phyloP scores from a whole-genome alignment of 2,888 invertebrate genomes.

The Petrolisthes cinctipes region DNA sequence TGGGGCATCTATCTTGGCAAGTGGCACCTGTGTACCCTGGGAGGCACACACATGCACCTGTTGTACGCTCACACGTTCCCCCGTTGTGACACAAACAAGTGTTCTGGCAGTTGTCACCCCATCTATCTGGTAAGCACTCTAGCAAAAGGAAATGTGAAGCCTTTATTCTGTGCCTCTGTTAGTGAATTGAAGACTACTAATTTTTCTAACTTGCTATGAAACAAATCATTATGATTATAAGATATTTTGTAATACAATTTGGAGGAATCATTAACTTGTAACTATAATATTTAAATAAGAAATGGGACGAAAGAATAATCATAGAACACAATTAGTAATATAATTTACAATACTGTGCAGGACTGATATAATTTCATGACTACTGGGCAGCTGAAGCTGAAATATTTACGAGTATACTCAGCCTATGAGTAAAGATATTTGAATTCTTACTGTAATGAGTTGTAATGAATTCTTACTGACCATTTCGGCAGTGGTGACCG shows the following conservation, averaged over 20 bases:
- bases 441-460: too few relatives aligned
- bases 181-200: constrained; percentile 8
- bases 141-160: neutral
- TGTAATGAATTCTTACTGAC: constrained; percentile 5
- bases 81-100: constrained; percentile 67
- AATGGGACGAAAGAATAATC: too few relatives aligned
- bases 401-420: too few relatives aligned
- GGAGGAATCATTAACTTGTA: too few relatives aligned
- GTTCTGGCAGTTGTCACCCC: constrained; percentile 67
- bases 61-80: constrained; percentile 67
- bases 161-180: neutral
- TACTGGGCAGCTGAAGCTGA: too few relatives aligned
- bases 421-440: too few relatives aligned
- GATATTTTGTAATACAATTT: neutral
- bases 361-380: too few relatives aligned
- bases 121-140: constrained; percentile 67
- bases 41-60: constrained; percentile 67
- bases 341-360: too few relatives aligned
- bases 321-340: too few relatives aligned
- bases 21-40: constrained; percentile 66
- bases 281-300: too few relatives aligned
- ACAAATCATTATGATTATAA: too few relatives aligned
- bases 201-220: neutral
- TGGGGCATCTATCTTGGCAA: constrained; percentile 68
- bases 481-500: constrained; percentile 67